Evolutionary conservation across 2,888 invertebrate species (phyloP).

Genomic region (Stramonita haemastoma): DNA sequence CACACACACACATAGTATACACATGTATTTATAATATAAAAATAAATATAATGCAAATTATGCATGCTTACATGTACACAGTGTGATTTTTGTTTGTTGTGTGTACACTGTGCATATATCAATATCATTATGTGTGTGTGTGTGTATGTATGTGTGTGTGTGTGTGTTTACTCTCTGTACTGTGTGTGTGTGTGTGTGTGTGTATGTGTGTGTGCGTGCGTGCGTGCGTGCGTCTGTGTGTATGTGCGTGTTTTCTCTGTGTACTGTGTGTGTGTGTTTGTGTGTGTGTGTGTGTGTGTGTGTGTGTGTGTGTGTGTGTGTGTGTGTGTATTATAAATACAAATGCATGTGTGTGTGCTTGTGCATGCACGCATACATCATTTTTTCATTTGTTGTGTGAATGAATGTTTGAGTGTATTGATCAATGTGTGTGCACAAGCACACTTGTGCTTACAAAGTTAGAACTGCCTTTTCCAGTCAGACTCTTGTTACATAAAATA

Average conservation of each 20-base stretch:
- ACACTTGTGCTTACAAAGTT: no score
- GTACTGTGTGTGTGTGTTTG: background rate
- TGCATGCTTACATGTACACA: background rate
- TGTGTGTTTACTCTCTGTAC: background rate
- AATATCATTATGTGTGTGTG: no score
- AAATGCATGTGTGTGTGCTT: no score
- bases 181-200: conserved; percentile 16
- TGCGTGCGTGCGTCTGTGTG: conserved; percentile 2
- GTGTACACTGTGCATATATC: background rate
- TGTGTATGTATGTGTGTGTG: conserved; percentile 14
- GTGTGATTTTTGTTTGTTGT: background rate
- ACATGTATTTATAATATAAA: no score
- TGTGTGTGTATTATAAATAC: background rate
- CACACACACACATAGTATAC: no score
- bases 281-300: background rate
- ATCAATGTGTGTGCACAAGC: no score
- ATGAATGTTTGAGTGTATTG: no score
- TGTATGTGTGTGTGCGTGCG: background rate
- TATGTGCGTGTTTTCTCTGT: no score
- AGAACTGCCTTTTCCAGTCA: no score
- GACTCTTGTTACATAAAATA: background rate
- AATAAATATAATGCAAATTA: no score
- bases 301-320: background rate
- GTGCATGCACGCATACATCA: no score
- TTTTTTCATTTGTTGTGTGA: no score